phyloP scores from a whole-genome alignment of 2,113 vertebrate genomes.

The Sisor rabdophorus region DNA sequence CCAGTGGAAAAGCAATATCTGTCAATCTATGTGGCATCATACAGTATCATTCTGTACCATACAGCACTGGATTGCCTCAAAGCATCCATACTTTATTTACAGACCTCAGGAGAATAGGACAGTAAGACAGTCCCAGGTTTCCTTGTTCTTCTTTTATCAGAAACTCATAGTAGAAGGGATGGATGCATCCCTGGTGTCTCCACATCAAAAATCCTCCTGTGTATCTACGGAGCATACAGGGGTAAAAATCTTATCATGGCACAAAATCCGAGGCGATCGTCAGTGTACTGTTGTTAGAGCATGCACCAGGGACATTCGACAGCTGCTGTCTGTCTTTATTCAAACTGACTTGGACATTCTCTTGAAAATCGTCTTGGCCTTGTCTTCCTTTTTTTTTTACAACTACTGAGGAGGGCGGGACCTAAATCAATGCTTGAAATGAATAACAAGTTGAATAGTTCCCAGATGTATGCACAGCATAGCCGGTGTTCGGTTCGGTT shows the following conservation, averaged over 20 bases:
- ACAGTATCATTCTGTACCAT: background rate
- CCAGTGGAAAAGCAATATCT: too few relatives aligned
- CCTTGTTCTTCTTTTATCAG: slow-evolving; percentile 50
- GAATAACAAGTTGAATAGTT: background rate
- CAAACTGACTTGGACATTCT: slow-evolving; percentile 48
- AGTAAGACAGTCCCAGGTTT: slow-evolving; percentile 50
- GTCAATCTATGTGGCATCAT: background rate
- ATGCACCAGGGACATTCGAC: slow-evolving; percentile 54
- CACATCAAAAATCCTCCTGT: slow-evolving; percentile 60
- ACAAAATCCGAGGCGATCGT: slow-evolving; percentile 56
- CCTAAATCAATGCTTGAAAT: slow-evolving; percentile 29
- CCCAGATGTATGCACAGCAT: too few relatives aligned
- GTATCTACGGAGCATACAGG: slow-evolving; percentile 58
- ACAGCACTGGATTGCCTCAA: slow-evolving; percentile 40
- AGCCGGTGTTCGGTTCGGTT: too few relatives aligned
- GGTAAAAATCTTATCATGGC: slow-evolving; percentile 63
- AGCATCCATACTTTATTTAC: slow-evolving; percentile 70
- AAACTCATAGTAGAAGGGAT: slow-evolving; percentile 54
- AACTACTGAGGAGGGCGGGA: slow-evolving; percentile 28
- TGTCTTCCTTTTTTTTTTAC: slow-evolving; percentile 38
- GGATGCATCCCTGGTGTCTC: slow-evolving; percentile 48
- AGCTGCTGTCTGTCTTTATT: slow-evolving; percentile 54
- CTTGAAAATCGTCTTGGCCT: slow-evolving; percentile 48
- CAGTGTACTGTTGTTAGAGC: slow-evolving; percentile 59
- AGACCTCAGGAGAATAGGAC: slow-evolving; percentile 52